phyloP scores from a whole-genome alignment of 92 coral and sea anemone species.

The Heliopora coerulea region DNA sequence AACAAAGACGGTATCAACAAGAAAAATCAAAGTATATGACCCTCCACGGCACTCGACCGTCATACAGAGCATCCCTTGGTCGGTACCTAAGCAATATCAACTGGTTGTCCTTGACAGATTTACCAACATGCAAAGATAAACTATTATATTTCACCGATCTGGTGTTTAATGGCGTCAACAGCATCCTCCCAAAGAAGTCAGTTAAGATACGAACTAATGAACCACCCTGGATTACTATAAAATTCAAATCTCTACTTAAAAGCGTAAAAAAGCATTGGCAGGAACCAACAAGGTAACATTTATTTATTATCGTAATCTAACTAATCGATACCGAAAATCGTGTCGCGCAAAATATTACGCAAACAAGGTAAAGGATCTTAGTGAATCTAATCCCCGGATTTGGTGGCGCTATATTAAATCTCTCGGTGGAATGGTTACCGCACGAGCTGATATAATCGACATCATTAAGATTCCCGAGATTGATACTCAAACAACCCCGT shows the following conservation, averaged over 20 bases:
- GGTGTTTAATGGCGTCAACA: not conserved
- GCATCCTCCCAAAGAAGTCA: not conserved
- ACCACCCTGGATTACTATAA: not conserved
- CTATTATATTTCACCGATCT: not conserved
- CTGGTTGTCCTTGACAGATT: not conserved
- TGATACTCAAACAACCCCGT: too few relatives aligned
- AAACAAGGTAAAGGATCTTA: not conserved
- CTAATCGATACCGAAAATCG: not conserved
- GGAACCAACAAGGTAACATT: not conserved
- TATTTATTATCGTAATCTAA: not conserved
- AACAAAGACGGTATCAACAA: not conserved
- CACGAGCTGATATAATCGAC: too few relatives aligned
- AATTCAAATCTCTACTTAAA: not conserved
- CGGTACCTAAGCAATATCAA: not conserved
- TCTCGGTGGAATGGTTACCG: not conserved
- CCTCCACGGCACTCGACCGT: not conserved
- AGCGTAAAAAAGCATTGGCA: not conserved
- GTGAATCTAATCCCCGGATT: not conserved
- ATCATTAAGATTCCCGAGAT: too few relatives aligned
- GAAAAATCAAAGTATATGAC: not conserved
- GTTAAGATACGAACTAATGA: not conserved
- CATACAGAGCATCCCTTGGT: not conserved
- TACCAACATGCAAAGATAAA: too few relatives aligned
- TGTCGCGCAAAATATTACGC: constrained; percentile 7
- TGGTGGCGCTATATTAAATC: constrained; percentile 22